Percentiles rank a stretch among this genome's conserved stretches.
Conservation (phyloP, 2,888 invertebrate genomes). For the Linyphia triangularis region DNA sequence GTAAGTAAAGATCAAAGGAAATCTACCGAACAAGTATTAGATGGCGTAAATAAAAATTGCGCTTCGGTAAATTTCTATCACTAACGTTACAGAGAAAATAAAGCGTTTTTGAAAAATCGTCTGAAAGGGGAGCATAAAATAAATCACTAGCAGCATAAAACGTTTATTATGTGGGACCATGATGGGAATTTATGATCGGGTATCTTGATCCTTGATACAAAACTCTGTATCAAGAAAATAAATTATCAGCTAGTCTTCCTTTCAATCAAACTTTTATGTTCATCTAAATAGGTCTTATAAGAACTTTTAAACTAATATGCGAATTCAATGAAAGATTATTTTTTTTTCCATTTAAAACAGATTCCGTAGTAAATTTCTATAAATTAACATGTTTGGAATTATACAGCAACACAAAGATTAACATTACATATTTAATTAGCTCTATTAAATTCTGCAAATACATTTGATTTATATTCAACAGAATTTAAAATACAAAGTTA, state of each 20-base stretch:
- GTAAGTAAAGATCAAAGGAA: too few relatives aligned
- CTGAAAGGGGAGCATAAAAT: slow-evolving; percentile 5
- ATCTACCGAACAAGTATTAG: neutral
- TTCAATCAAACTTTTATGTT: too few relatives aligned
- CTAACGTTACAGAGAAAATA: neutral
- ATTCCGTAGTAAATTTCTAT: too few relatives aligned
- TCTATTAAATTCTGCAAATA: too few relatives aligned
- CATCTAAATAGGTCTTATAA: too few relatives aligned
- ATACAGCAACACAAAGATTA: too few relatives aligned
- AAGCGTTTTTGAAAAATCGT: slow-evolving; percentile 27
- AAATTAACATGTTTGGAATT: too few relatives aligned
- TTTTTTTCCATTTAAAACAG: too few relatives aligned
- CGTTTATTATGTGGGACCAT: slow-evolving; percentile 42
- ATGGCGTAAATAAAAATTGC: slow-evolving; percentile 24
- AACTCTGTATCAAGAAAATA: neutral
- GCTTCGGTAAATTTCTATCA: neutral
- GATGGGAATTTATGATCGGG: slow-evolving; percentile 22
- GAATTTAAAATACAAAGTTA: neutral
- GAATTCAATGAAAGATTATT: too few relatives aligned
- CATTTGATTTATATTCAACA: neutral
- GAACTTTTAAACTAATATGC: too few relatives aligned
- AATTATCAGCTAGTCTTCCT: neutral
- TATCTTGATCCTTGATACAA: slow-evolving; percentile 2
- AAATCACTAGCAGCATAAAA: slow-evolving; percentile 28
- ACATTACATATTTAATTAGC: too few relatives aligned